Conservation (phyloP, 2,888 invertebrate genomes). For the Hanleya hanleyi region DNA sequence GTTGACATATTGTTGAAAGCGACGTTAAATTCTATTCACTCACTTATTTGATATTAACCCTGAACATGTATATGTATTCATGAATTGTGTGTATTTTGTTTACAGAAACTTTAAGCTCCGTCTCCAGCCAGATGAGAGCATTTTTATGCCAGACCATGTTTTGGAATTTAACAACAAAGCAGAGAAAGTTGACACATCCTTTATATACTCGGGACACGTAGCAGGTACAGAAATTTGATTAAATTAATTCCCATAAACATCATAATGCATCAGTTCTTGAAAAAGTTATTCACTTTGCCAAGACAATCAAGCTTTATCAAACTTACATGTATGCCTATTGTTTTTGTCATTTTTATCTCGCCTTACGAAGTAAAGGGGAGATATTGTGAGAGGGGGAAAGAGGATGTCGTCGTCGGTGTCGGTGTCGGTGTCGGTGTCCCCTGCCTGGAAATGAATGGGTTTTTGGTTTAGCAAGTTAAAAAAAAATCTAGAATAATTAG, state of each 20-base stretch:
- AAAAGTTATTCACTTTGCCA: background rate
- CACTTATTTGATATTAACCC: no score
- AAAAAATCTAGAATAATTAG: no score
- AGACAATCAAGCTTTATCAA: no score
- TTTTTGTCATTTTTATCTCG: no score
- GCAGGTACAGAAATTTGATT: conserved; percentile 38
- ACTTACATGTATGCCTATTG: no score
- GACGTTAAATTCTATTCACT: no score
- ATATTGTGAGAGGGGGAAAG: background rate
- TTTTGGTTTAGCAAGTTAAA: no score
- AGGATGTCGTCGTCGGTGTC: background rate
- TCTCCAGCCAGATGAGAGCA: conserved; percentile 44
- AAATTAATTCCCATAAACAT: background rate
- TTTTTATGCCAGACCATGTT: conserved; percentile 49
- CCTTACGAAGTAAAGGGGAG: background rate
- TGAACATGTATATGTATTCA: no score
- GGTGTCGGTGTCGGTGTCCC: background rate
- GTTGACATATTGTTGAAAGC: no score
- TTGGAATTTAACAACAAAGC: conserved; percentile 45
- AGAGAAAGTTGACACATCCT: conserved; percentile 53
- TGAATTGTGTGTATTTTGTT: conserved; percentile 28
- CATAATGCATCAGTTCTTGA: background rate
- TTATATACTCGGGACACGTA: conserved; percentile 56
- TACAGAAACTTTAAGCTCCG: conserved; percentile 56
- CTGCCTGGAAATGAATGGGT: no score